Conservation (phyloP, 2,113 vertebrate species). For the Bungarus multicinctus region DNA sequence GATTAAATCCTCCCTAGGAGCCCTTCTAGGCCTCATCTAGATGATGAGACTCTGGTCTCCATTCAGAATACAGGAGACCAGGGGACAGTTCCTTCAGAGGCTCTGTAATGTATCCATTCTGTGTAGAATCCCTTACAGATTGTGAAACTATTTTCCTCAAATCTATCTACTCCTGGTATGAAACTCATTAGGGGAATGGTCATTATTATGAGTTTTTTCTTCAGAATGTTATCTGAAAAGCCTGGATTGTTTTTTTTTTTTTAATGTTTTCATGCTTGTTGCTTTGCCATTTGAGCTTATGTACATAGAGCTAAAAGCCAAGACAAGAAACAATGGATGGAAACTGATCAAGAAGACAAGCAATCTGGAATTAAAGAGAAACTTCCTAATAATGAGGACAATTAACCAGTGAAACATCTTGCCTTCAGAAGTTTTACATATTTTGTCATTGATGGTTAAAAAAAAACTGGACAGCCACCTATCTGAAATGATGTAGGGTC, state of each 20-base stretch:
- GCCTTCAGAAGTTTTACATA: no score
- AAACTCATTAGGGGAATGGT: neutral
- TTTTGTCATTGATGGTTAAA: no score
- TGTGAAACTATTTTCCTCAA: neutral
- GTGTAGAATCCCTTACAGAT: neutral
- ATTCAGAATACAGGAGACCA: neutral
- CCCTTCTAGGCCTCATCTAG: neutral
- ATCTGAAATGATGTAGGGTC: no score
- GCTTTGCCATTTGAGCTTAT: neutral
- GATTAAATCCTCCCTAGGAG: neutral
- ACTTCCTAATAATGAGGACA: no score
- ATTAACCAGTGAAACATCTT: no score
- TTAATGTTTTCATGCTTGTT: neutral
- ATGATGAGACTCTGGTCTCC: neutral
- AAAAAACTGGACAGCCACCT: no score
- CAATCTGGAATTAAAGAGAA: no score
- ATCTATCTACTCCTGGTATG: neutral
- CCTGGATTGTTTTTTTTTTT: neutral
- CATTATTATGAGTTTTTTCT: neutral
- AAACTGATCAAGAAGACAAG: no score
- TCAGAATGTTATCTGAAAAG: neutral
- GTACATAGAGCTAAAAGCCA: neutral
- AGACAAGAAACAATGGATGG: no score
- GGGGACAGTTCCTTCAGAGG: neutral
- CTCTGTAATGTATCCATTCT: neutral